A percentile compares a stretch with the other conserved stretches of the same genome.
Evolutionary conservation across 2,113 vertebrate genomes (phyloP).

Genomic region (Tapirus terrestris): DNA sequence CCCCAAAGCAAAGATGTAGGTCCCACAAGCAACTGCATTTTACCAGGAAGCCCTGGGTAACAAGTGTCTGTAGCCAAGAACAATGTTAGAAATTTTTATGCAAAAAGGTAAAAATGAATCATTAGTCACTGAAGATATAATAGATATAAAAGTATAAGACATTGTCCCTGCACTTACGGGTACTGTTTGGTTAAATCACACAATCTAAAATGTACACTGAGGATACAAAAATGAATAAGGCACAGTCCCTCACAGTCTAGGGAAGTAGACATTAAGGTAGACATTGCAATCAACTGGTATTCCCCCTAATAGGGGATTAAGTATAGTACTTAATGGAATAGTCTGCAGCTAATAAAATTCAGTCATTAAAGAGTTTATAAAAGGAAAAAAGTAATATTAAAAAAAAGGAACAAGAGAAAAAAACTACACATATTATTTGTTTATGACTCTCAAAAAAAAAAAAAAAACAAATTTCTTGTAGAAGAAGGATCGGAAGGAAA

Average conservation of each 20-base stretch:
- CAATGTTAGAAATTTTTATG: background rate
- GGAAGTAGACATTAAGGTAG: background rate
- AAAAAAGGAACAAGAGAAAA: background rate
- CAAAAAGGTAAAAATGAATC: slow-evolving; percentile 12
- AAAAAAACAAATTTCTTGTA: background rate
- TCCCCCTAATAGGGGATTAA: background rate
- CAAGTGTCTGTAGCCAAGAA: background rate
- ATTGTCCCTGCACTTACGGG: background rate
- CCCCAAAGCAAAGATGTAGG: background rate
- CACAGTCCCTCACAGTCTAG: background rate
- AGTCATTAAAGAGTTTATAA: background rate
- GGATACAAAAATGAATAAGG: background rate
- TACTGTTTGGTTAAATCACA: background rate
- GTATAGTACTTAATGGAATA: background rate
- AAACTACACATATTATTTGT: background rate
- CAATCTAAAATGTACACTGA: background rate
- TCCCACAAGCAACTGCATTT: background rate
- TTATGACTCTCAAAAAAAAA: background rate
- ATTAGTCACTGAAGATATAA: background rate
- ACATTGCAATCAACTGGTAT: background rate
- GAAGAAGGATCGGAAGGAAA: background rate
- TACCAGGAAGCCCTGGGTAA: background rate
- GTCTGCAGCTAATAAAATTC: background rate
- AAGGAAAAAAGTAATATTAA: background rate
- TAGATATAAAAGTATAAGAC: background rate